These are phyloP conservation scores for Malthinus seriepunctatus DNA, from an alignment of 2,888 invertebrate species.

Conservation along the genomic window DNA sequence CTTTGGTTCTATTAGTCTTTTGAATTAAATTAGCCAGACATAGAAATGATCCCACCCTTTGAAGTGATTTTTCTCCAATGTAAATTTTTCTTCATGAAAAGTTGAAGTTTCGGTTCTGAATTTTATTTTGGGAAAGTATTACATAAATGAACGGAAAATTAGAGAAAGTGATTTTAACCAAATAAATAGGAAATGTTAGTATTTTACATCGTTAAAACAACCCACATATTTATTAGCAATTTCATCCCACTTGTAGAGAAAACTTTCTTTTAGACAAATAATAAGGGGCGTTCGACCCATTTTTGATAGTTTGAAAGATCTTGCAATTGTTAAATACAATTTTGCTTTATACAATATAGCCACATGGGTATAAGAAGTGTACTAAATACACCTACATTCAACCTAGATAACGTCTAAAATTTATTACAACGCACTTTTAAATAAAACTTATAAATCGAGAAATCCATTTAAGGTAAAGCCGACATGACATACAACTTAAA, in stretches of 20 bases:
- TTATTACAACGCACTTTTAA: constrained; percentile 15
- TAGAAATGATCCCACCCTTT: no score
- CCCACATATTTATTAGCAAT: not conserved
- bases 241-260: not conserved
- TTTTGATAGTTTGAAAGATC: not conserved
- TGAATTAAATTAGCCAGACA: no score
- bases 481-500: not conserved
- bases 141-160: not conserved
- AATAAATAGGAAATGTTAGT: no score
- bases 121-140: no score
- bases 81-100: no score
- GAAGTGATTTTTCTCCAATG: no score
- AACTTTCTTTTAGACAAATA: not conserved
- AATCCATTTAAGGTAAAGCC: constrained; percentile 8
- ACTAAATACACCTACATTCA: constrained; percentile 15
- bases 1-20: no score
- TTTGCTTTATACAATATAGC: not conserved
- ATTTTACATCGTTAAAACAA: no score
- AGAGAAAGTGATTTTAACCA: not conserved
- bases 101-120: no score
- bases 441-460: not conserved
- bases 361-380: no score
- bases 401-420: constrained; percentile 16
- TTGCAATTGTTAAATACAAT: not conserved
- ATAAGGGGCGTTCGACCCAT: constrained; percentile 1